Evolutionary conservation across 2,113 vertebrate species (phyloP), one percentile per base, ranked within the genome.

Genomic region (Regulus satrapa): DNA sequence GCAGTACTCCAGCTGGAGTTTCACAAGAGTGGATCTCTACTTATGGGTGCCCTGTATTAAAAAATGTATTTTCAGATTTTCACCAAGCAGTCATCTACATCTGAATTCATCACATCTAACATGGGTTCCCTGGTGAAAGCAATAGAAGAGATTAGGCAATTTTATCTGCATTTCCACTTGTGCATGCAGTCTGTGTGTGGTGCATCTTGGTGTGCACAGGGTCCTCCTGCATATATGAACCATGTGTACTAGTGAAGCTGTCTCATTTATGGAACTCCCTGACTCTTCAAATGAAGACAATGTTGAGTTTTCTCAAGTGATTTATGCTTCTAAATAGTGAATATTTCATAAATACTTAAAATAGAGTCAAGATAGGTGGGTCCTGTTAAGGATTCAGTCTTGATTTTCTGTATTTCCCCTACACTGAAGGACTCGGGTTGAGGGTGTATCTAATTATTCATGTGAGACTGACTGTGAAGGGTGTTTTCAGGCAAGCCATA

Each of bases 401-500:
- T 32, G 90, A 96, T 77, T 97, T 98, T 88, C 74, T 97, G 55
- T 88, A 94, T 92, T 97, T 97, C 17, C 38, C 78, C 56, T 86
- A 56, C 52, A 93, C 88, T 55, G 82, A 85, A 15, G 66, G 72
- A 34, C 96, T 97, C 78, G 58, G 28, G 18, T 96, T 97, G 90
- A 96, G 89, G 24, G 51, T 73, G 31, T 96, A 95, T 90, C 77
- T 98, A 96, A 93, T 97, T 92, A 81, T 82, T 93, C 69, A 78
- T 81, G 95, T 97, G 73, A 84, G 81, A 79, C 96, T 98, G 92
- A 95, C 97, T 77, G 40, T 96, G 51, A 97, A 98, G 56, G 82
- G 90, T 92, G 83, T 98, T 92, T 96, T 98, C 61, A 92, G 69
- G 85, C 96, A 97, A 97, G 95, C 94, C 67, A 31, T 86, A 72